These are phyloP conservation scores for Nomada fucata DNA, from an alignment of 2,888 invertebrate genomes.

Conservation along the genomic window DNA sequence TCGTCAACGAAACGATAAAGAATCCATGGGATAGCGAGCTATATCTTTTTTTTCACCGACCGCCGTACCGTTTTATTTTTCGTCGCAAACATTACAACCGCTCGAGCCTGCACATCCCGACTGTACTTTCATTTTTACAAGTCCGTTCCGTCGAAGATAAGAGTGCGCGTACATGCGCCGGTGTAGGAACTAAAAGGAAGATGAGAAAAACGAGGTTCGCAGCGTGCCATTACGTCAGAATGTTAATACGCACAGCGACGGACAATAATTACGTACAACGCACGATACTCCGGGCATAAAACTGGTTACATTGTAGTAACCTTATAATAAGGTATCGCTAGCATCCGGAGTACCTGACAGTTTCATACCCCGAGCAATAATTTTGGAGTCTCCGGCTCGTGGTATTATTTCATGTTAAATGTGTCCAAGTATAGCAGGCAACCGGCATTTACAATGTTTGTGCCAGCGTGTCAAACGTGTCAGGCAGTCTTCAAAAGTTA, in stretches of 20 bases:
- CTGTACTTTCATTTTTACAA: constrained; percentile 18
- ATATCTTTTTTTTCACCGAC: neutral
- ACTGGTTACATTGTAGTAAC: constrained; percentile 51
- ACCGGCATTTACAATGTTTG: constrained; percentile 17
- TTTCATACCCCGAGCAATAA: constrained; percentile 63
- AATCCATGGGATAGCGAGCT: too few species aligned
- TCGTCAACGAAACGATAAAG: neutral
- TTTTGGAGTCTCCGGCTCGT: constrained; percentile 42
- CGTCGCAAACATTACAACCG: neutral
- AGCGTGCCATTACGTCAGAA: constrained; percentile 36
- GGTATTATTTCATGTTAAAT: constrained; percentile 55
- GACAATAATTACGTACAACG: constrained; percentile 53
- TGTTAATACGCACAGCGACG: constrained; percentile 40
- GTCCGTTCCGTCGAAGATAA: constrained; percentile 24
- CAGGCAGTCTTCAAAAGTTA: constrained; percentile 13
- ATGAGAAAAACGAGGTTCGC: neutral
- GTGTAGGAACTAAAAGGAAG: constrained; percentile 7
- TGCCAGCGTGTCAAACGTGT: constrained; percentile 31
- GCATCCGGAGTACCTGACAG: constrained; percentile 47
- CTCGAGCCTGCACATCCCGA: neutral
- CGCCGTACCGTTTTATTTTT: constrained; percentile 7
- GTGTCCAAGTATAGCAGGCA: constrained; percentile 22
- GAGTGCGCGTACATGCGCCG: neutral
- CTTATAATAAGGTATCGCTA: constrained; percentile 45
- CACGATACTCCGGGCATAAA: constrained; percentile 39